Evolutionary conservation across 1,140 invertebrate species (phyloP), one percentile per base, ranked within the genome.

Genomic region (Archivesica marissinica): DNA sequence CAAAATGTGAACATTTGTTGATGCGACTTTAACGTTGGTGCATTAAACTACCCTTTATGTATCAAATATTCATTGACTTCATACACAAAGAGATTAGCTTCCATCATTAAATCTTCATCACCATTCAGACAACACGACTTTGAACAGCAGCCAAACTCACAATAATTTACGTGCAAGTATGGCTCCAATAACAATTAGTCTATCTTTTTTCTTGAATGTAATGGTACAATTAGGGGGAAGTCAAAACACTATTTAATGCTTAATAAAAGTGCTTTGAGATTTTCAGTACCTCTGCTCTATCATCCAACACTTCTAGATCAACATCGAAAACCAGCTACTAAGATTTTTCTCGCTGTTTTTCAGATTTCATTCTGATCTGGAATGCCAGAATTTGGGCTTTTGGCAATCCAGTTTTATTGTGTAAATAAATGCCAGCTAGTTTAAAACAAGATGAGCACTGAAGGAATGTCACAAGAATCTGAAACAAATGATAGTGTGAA

Each of bases 181-280:
- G 3, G 28, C 59, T 64, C 30, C 59, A 2, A 64, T 64, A 64
- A 64, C 30, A 64, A 64, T 64, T 64, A 64, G 0, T 2, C 4
- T 35, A 64, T 64, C 59, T 64, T 64, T n/a, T 64, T 64, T 64
- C 30, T 35, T 35, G 30, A 33, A 33, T 33, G n/a, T 72, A 72
- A 72, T 72, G 68, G 68, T 25, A 72, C 35, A 72, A 72, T 72
- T 72, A 72, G 50, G 39, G 50, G 7, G 35, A 50, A 72, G 41
- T 72, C 39, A 72, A 72, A 72, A 72, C 68, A 72, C 41, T 28
- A 72, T 72, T 72, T 72, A 33, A 33, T 50, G 28, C 39, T 44
- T 47, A 72, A 47, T 50, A 47, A 72, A 72, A 47, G 44, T 72
- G 68, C 50, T 72, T 72, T 72, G 68, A 72, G 68, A 30, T 47